Evolutionary conservation across 1,140 invertebrate genomes (phyloP), one percentile per base, ranked within the genome.

Genomic region (Anastrepha ludens): DNA sequence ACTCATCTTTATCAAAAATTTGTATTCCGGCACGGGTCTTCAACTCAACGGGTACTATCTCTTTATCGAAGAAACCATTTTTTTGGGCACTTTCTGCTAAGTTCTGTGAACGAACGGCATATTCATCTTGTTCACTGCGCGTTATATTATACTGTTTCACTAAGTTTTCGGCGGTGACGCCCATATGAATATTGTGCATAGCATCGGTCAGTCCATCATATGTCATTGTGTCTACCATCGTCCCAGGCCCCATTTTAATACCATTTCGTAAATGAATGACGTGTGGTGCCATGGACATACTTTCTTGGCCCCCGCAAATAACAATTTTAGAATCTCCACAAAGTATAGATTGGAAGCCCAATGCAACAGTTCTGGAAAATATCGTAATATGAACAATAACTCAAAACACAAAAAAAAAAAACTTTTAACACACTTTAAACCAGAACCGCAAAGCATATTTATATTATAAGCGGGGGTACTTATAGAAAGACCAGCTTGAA

Each of bases 391-490:
- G 44, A 86, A 50, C 15, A 41, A 11, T 64, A 9, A 86, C 17
- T 55, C 15, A 2, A 87, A 17, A 47, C 41, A 20, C 85, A 13
- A 47, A 17, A 44, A 59, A 44, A 59, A 47, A 20, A 39, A 50
- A 58, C 39, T 8, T 74, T 41, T n/a, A 64, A 93, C 93, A 91
- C 94, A 97, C 96, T 96, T 97, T 2, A 98, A 92, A 9, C 97
- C 97, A 67, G 97, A 98, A 55, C 97, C 97, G 94, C 97, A 98
- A 3, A 98, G 93, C 96, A 98, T 97, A 90, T 97, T 98, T 9
- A 98, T 92, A n/a, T 94, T 93, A 92, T 95, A 96, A 58, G 97
- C 96, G 78, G 97, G 96, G 50, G 97, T 95, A 86, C 94, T 90
- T 88, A 95, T 93, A 55, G 97, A 97, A 89, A 98, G 92, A n/a